Percentiles rank a stretch among this genome's conserved stretches.
phyloP scores from a whole-genome alignment of 2,888 invertebrate genomes.

The Drosophila mayaguana region DNA sequence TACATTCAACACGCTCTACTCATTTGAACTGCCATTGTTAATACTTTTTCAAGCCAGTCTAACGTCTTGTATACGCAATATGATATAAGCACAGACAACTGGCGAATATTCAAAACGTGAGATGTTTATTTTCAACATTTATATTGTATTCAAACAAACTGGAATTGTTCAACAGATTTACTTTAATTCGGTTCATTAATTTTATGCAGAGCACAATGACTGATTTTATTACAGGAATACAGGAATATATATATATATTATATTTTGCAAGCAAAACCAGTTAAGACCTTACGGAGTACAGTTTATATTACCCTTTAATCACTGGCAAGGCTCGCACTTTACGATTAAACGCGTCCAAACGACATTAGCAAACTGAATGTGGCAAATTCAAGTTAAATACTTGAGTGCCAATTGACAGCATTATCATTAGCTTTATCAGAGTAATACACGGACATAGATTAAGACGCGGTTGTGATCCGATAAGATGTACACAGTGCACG shows the following conservation, averaged over 20 bases:
- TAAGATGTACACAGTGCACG: conserved; percentile 54
- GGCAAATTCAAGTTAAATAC: conserved; percentile 29
- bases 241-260: not conserved
- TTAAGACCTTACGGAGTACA: conserved; percentile 18
- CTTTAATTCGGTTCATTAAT: conserved; percentile 2
- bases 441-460: conserved; percentile 56
- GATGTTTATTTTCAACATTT: not conserved
- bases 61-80: conserved; percentile 46
- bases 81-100: conserved; percentile 1
- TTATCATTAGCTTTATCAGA: conserved; percentile 58
- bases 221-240: not conserved
- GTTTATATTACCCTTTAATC: conserved; percentile 43
- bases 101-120: not conserved
- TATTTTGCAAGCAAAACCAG: not conserved
- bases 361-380: conserved; percentile 56
- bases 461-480: conserved; percentile 47
- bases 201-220: not conserved
- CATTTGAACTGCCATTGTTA: conserved; percentile 12
- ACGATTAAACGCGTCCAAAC: conserved; percentile 34
- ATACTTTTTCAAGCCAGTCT: conserved; percentile 5
- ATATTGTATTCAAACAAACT: conserved; percentile 11
- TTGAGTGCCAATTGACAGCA: conserved; percentile 59
- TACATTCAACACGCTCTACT: conserved; percentile 26
- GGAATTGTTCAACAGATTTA: conserved; percentile 18
- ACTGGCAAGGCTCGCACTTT: conserved; percentile 25